These are phyloP conservation scores for Epinotia nisella DNA, from an alignment of 2,888 invertebrate genomes.

Conservation along the genomic window DNA sequence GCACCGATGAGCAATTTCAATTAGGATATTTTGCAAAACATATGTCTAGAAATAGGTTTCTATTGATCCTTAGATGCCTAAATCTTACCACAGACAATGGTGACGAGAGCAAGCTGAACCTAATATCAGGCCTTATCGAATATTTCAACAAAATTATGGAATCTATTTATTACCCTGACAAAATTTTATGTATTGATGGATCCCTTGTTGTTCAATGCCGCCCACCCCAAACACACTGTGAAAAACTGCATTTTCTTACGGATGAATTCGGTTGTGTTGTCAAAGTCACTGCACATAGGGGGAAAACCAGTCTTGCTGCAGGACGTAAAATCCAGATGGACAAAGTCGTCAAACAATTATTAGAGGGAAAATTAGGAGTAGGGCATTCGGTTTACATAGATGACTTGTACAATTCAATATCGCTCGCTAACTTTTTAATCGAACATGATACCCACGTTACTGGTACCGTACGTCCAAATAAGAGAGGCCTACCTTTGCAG, in stretches of 20 bases:
- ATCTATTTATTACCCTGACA: neutral
- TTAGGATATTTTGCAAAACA: slow-evolving; percentile 2
- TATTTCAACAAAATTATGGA: neutral
- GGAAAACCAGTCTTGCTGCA: neutral
- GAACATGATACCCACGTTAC: neutral
- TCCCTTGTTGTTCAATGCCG: neutral
- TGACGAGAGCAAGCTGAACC: neutral
- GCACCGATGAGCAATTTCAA: neutral
- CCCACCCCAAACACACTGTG: neutral
- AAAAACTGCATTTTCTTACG: neutral
- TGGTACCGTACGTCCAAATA: slow-evolving; percentile 15
- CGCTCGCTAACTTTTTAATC: neutral
- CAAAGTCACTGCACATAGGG: neutral
- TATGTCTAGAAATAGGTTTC: slow-evolving; percentile 15
- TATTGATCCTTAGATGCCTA: neutral
- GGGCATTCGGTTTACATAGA: slow-evolving; percentile 17
- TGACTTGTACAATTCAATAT: slow-evolving; percentile 4
- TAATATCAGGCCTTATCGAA: neutral
- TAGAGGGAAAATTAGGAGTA: neutral
- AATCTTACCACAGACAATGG: neutral
- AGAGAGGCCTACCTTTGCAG: neutral
- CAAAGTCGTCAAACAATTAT: neutral
- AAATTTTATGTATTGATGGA: neutral
- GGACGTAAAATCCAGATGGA: slow-evolving; percentile 11
- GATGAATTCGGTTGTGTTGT: neutral